A percentile compares a stretch with the other conserved stretches of the same genome.
Conservation (phyloP, 1,140 invertebrate species). For the Drepana arcuata region DNA sequence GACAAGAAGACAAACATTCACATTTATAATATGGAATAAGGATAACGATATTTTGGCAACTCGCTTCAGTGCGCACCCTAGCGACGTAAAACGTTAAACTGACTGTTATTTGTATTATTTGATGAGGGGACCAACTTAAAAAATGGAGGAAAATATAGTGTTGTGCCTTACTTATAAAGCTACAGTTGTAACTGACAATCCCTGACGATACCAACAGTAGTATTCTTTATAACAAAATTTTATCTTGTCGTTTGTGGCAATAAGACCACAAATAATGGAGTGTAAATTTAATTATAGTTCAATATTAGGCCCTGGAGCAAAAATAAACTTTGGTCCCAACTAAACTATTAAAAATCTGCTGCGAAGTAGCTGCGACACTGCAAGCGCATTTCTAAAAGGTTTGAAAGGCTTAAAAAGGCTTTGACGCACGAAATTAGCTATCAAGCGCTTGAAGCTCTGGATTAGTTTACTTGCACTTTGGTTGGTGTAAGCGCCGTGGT, state of each 20-base stretch:
- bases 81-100: no score
- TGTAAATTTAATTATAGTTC: background rate
- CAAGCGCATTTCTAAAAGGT: background rate
- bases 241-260: background rate
- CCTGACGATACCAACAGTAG: background rate
- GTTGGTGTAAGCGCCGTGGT: background rate
- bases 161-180: no score
- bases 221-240: background rate
- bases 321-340: no score
- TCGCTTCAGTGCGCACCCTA: slow-evolving; percentile 14
- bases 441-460: background rate
- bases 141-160: no score
- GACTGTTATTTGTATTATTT: no score
- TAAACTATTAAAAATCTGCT: no score
- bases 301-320: background rate
- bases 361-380: no score
- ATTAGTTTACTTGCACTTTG: background rate
- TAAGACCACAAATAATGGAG: background rate
- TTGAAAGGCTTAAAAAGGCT: background rate
- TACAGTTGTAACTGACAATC: no score
- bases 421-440: background rate
- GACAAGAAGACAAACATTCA: no score
- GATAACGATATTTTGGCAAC: no score
- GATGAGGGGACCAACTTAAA: no score
- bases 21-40: no score